Percentiles rank a stretch among this genome's conserved stretches.
These are phyloP conservation scores for Dolomedes plantarius DNA, from an alignment of 2,888 invertebrate genomes.

Conservation along the genomic window DNA sequence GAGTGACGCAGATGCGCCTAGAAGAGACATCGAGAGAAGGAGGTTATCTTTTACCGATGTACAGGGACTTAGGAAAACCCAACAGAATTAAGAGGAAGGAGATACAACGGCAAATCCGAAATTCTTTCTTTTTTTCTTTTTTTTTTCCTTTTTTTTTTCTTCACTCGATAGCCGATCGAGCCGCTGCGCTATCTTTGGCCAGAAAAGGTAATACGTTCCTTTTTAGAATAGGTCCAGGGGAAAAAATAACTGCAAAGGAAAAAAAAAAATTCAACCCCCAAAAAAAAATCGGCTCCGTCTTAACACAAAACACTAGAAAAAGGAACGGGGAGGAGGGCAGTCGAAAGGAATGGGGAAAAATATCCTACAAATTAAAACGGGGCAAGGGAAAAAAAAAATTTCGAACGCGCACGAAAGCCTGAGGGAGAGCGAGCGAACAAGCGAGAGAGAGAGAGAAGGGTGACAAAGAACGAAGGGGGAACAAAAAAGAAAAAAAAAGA, in stretches of 20 bases:
- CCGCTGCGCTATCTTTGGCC: constrained; percentile 49
- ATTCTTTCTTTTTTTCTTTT: background rate
- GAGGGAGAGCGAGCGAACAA: constrained; percentile 32
- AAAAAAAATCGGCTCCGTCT: constrained; percentile 16
- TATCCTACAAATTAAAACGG: constrained; percentile 49
- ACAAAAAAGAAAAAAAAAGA: background rate
- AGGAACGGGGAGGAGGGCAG: constrained; percentile 18
- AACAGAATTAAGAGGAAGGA: constrained; percentile 8
- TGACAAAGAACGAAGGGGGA: constrained; percentile 8
- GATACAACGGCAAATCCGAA: constrained; percentile 12
- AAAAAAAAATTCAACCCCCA: constrained; percentile 19
- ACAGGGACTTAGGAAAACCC: constrained; percentile 14
- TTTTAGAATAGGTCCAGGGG: constrained; percentile 40
- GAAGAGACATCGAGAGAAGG: constrained; percentile 30
- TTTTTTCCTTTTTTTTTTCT: background rate
- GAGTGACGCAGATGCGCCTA: constrained; percentile 10
- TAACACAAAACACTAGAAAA: constrained; percentile 24
- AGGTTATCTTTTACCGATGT: constrained; percentile 18
- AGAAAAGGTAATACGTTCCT: constrained; percentile 68
- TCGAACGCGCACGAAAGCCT: constrained; percentile 38
- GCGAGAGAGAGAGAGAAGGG: constrained; percentile 1
- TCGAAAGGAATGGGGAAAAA: constrained; percentile 42
- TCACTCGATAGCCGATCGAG: constrained; percentile 15
- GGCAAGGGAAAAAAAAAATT: constrained; percentile 39
- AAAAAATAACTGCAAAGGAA: constrained; percentile 4